Percentiles rank a stretch among this genome's conserved stretches.
These are phyloP conservation scores for Xenopus borealis DNA, from an alignment of 2,113 vertebrate species.

Conservation along the genomic window DNA sequence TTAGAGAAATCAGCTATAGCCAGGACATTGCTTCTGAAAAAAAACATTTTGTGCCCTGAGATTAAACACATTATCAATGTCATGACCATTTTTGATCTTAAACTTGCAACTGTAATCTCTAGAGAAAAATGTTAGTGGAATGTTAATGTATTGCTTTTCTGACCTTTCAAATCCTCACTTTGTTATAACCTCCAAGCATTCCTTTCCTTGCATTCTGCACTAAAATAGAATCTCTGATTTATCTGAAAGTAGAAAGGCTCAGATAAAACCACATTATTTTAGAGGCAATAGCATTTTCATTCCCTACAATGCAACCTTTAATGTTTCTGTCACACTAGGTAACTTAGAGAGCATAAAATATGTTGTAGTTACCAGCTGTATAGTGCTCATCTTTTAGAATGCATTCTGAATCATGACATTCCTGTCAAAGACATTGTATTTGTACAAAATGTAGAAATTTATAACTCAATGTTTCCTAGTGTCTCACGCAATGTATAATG, in stretches of 20 bases:
- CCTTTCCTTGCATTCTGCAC: neutral
- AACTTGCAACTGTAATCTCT: slow-evolving; percentile 11
- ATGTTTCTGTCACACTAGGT: neutral
- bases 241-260: neutral
- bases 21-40: too few relatives aligned
- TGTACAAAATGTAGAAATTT: neutral
- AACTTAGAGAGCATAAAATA: neutral
- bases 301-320: neutral
- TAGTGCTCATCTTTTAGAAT: neutral
- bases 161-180: slow-evolving; percentile 33
- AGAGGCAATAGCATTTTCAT: neutral
- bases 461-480: neutral
- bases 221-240: slow-evolving; percentile 3
- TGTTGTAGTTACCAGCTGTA: neutral
- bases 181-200: slow-evolving; percentile 11
- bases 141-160: slow-evolving; percentile 36
- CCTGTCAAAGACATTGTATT: neutral
- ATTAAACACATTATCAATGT: slow-evolving; percentile 25
- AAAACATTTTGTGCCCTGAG: too few relatives aligned
- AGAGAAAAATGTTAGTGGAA: slow-evolving; percentile 30
- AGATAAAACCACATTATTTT: slow-evolving; percentile 17
- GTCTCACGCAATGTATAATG: neutral
- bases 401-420: neutral
- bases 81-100: slow-evolving; percentile 18
- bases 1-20: too few relatives aligned